phyloP scores from a whole-genome alignment of 1,140 invertebrate species.

The Scaptomyza pallida region DNA sequence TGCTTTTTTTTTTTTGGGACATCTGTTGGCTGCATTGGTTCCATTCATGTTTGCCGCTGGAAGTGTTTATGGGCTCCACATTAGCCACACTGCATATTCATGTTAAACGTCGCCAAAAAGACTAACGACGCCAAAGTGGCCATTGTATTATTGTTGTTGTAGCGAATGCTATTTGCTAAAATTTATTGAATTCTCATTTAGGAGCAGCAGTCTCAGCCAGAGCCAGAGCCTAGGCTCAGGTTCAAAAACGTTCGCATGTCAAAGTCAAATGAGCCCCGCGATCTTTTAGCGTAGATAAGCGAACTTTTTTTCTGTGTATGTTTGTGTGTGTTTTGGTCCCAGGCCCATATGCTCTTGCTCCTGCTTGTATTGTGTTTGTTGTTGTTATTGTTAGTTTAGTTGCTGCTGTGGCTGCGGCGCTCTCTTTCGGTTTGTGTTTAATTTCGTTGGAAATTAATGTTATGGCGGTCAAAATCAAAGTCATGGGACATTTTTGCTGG shows the following conservation, averaged over 20 bases:
- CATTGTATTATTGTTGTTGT: slow-evolving; percentile 59
- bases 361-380: slow-evolving; percentile 30
- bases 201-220: slow-evolving; percentile 33
- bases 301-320: slow-evolving; percentile 35
- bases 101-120: slow-evolving; percentile 81
- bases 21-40: slow-evolving; percentile 51
- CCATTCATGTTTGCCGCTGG: slow-evolving; percentile 80
- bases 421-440: slow-evolving; percentile 57
- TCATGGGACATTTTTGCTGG: slow-evolving; percentile 71
- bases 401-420: neutral
- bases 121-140: slow-evolving; percentile 71
- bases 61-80: slow-evolving; percentile 83
- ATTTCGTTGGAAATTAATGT: slow-evolving; percentile 82
- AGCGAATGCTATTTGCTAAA: slow-evolving; percentile 54
- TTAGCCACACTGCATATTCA: slow-evolving; percentile 83
- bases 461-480: slow-evolving; percentile 81
- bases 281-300: slow-evolving; percentile 68
- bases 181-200: slow-evolving; percentile 82
- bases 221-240: slow-evolving; percentile 39
- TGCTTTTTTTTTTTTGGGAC: slow-evolving; percentile 41
- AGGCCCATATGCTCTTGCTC: slow-evolving; percentile 25
- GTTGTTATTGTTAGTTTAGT: slow-evolving; percentile 14
- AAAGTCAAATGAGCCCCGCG: slow-evolving; percentile 69
- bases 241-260: slow-evolving; percentile 71
- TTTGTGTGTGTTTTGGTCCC: slow-evolving; percentile 15